Base-by-base conservation (phyloP, 37 sponge, comb jelly and placozoan genomes). In the Ianthella basta region DNA sequence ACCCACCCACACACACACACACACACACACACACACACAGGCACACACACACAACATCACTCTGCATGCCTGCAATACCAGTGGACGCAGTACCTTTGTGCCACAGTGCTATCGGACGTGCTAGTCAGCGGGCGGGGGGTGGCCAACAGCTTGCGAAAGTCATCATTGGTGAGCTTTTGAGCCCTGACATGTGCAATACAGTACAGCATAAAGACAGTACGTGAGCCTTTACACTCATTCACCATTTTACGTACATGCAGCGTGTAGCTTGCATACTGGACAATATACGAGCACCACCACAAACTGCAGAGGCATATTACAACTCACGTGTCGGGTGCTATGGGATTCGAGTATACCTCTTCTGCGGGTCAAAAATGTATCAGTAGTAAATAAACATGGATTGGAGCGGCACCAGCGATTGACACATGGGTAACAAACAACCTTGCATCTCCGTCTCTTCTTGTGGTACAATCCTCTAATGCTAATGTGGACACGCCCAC, bases 101-200 rank as follows among this genome's bases (percentile, higher is more conserved):
- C 81, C 8, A 60, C 24, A 6, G 82, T 41, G 29, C 56, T 60
- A 15, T 84, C 79, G 30, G 85, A 41, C 2, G 70, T 39, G 5
- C 89, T 68, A 18, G 89, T 55, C 6, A 81, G 72, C 3, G 84
- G 86, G 4, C 93, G 80, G 21, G 99, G 99, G 20, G 99, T 99
- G 90, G 89, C 93, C 78, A 99, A 60, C 39, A 99, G 72, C 69
- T 84, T 85, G 33, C 99, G 88, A 79, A 99, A 99, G 87, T 99
- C 99, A 54, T 92, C 97, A 74, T 97, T 99, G 44, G 90, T 93
- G 72, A 99, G 81, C 35, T 91, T 87, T 25, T 66, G 80, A 56
- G 77, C 78, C 24, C 82, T 65, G 65, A 55, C 21, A 55, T 68
- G 21, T 14, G 21, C 50, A 72, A n/a, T 18, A 15, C 23, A 38